A percentile compares a stretch with the other conserved stretches of the same genome.
Evolutionary conservation across 2,888 invertebrate species (phyloP).

Genomic region (Muscina levida): DNA sequence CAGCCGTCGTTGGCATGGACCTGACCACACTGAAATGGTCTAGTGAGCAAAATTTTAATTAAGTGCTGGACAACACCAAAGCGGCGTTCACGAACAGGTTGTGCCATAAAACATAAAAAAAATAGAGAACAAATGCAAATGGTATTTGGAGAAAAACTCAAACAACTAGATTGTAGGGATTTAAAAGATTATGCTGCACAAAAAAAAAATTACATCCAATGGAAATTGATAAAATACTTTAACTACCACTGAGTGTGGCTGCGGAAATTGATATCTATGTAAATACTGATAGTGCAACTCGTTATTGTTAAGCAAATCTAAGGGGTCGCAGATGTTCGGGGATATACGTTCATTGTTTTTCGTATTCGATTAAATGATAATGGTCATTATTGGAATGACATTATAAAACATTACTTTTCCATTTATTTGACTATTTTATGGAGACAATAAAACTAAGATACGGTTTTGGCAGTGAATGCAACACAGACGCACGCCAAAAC

Average conservation of each 20-base stretch:
- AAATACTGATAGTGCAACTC: constrained; percentile 4
- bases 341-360: neutral
- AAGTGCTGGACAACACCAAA: constrained; percentile 55
- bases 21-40: constrained; percentile 60
- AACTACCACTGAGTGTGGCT: neutral
- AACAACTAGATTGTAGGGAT: neutral
- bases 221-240: no score
- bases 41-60: constrained; percentile 68
- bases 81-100: neutral
- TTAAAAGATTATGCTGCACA: neutral
- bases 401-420: constrained; percentile 48
- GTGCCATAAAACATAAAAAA: no score
- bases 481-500: neutral
- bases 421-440: constrained; percentile 39
- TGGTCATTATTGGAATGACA: constrained; percentile 40
- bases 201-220: neutral
- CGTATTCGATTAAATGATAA: neutral
- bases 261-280: neutral
- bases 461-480: neutral
- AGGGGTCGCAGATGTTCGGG: neutral
- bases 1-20: constrained; percentile 32
- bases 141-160: neutral
- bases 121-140: neutral
- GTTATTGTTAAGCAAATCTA: neutral
- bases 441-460: constrained; percentile 18